Conservation (phyloP, 2,888 invertebrate species). For the Pseudococcus jackbeardsleyi region DNA sequence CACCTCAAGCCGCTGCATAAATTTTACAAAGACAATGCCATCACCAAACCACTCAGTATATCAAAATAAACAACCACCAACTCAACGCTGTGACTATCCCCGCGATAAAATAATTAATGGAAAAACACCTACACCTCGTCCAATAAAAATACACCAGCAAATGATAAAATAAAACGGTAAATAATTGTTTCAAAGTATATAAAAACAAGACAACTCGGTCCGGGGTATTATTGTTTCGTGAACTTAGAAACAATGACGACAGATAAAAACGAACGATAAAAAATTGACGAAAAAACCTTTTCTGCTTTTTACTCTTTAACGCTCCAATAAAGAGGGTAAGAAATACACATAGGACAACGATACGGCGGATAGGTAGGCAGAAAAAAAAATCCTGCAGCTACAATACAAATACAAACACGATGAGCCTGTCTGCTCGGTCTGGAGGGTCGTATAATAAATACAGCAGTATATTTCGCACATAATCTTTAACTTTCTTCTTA, state of each 20-base stretch:
- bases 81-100: too few relatives aligned
- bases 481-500: constrained; percentile 25
- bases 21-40: too few relatives aligned
- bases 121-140: too few relatives aligned
- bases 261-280: background rate
- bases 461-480: constrained; percentile 9
- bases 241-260: background rate
- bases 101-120: too few relatives aligned
- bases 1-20: too few relatives aligned
- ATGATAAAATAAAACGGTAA: too few relatives aligned
- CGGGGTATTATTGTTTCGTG: background rate
- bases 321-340: background rate
- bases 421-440: background rate
- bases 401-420: background rate
- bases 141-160: too few relatives aligned
- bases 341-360: too few relatives aligned
- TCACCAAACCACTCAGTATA: too few relatives aligned
- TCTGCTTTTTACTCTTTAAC: background rate
- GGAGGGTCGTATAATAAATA: constrained; percentile 19
- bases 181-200: too few relatives aligned
- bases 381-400: background rate
- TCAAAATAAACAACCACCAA: too few relatives aligned
- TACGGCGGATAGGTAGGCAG: background rate
- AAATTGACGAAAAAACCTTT: background rate
- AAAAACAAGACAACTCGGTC: too few relatives aligned